These are phyloP conservation scores for Malthinus flaveolus DNA, from an alignment of 2,888 invertebrate genomes.

Conservation along the genomic window DNA sequence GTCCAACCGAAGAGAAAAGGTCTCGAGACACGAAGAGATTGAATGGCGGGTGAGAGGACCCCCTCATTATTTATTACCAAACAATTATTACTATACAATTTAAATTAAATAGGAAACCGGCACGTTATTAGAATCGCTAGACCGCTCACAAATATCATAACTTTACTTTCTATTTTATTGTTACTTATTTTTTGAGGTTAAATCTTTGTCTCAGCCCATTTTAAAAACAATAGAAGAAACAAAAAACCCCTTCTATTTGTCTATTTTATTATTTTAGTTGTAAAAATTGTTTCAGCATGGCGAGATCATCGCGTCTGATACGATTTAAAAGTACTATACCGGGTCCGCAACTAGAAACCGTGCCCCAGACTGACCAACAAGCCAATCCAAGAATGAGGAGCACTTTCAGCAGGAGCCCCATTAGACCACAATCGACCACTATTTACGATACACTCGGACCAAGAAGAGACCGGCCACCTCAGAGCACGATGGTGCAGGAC, in stretches of 20 bases:
- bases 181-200: neutral
- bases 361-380: neutral
- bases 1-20: no score
- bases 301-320: neutral
- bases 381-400: neutral
- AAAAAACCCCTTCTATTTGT: no score
- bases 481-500: neutral
- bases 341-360: no score
- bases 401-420: neutral
- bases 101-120: no score
- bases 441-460: neutral
- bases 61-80: no score
- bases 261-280: no score
- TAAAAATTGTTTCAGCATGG: neutral
- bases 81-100: no score
- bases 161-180: constrained; percentile 1
- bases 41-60: no score
- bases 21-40: no score
- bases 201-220: neutral
- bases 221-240: neutral
- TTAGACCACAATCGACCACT: neutral
- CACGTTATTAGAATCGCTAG: no score
- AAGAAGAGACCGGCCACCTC: neutral
- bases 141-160: neutral
- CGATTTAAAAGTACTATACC: neutral